Evolutionary conservation across 2,888 invertebrate genomes (phyloP).

Genomic region (Xylota sylvarum): DNA sequence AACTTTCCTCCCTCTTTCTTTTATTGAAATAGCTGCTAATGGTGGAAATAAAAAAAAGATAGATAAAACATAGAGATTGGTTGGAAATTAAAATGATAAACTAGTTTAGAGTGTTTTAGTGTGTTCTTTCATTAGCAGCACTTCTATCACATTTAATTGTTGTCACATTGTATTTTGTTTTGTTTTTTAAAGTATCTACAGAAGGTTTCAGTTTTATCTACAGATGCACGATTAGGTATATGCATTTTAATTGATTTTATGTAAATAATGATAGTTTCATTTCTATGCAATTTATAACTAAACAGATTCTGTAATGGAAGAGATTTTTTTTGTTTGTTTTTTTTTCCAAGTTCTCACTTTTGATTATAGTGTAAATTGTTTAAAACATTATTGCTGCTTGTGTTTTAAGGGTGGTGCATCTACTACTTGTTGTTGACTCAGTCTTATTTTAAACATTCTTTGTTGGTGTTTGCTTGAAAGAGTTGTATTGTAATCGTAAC

Average conservation of each 20-base stretch:
- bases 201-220: constrained; percentile 61
- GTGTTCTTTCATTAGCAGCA: constrained; percentile 70
- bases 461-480: constrained; percentile 58
- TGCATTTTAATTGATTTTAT: constrained; percentile 37
- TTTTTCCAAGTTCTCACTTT: constrained; percentile 5
- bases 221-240: constrained; percentile 38
- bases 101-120: constrained; percentile 5
- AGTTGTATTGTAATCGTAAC: constrained; percentile 43
- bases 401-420: constrained; percentile 53
- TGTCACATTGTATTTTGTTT: constrained; percentile 55
- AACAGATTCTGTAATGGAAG: constrained; percentile 52
- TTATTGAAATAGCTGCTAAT: constrained; percentile 75
- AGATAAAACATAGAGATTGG: constrained; percentile 26
- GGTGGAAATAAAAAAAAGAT: constrained; percentile 19
- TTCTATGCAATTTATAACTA: constrained; percentile 32
- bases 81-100: constrained; percentile 13
- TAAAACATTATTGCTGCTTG: constrained; percentile 46
- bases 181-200: constrained; percentile 57
- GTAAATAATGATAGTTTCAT: constrained; percentile 47
- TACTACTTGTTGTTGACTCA: constrained; percentile 76
- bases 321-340: constrained; percentile 27
- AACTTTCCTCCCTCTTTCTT: constrained; percentile 33
- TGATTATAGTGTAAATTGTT: constrained; percentile 32
- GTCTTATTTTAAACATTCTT: constrained; percentile 75
- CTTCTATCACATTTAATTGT: constrained; percentile 75